Evolutionary conservation across 2,797 vertebrate species (phyloP), one percentile per base, ranked within the genome.

Genomic region (Notolabrus celidotus): DNA sequence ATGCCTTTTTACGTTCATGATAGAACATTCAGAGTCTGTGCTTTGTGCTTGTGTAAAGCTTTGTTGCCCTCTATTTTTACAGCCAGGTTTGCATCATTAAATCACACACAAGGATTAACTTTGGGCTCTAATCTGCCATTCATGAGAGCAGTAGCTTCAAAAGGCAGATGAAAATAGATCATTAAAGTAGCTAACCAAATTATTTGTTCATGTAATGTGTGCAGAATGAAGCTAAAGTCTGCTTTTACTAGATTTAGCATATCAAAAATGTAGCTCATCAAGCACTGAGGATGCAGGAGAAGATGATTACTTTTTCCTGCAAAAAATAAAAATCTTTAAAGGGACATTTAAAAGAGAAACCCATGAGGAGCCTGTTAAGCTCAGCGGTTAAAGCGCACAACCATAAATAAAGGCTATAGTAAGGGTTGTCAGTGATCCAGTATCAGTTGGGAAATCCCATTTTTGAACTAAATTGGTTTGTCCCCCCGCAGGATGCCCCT

Each of bases 181-280:
- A 81, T 81, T 85, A 74, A 70, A 76, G 60, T 47, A 57, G 69
- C 60, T 75, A 69, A 67, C 70, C 47, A 45, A 65, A 77, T 77
- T 62, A 81, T 67, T 67, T 74, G 66, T 75, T 55, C 10, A 1
- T 57, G 57, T 57, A 46, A 47, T 0, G 2, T 55, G 72, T 22
- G 57, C 66, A 63, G 36, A 82, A 66, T n/a, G 43, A 74, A 61
- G 7, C 20, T 5, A 2, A 41, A 54, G 65, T 77, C 70, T 73
- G 74, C 31, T 71, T 11, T 33, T 33, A 33, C 8, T 11, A 33
- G 10, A 33, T 33, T 33, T 11, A 33, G 7, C 7, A 3, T 2
- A 33, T 33, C n/a, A 33, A 33, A 33, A 33, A 8, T 33, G 3
- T 33, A 33, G 2, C 1, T 33, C 10, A 33, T 33, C 7, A 33